A percentile compares a stretch with the other conserved stretches of the same genome.
Evolutionary conservation across 1,140 invertebrate species (phyloP).

Genomic region (Leptopilina boulardi): DNA sequence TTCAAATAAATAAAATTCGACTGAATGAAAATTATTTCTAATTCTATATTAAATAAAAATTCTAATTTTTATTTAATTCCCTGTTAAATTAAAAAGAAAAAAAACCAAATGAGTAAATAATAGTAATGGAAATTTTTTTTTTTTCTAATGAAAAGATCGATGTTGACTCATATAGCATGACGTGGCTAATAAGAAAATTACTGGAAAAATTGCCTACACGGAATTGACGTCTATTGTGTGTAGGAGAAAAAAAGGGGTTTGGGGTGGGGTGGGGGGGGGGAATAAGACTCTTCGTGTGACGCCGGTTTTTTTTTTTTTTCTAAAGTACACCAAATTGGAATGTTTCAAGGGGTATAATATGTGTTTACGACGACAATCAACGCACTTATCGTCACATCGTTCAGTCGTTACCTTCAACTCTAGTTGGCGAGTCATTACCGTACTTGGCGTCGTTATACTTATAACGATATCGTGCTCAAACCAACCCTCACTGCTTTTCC

Average conservation of each 20-base stretch:
- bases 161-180: background rate
- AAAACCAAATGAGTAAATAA: background rate
- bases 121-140: background rate
- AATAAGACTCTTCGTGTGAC: background rate
- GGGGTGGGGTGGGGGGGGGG: too few relatives aligned
- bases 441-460: constrained; percentile 30
- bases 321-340: constrained; percentile 23
- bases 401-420: constrained; percentile 29
- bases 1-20: too few relatives aligned
- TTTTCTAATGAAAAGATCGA: background rate
- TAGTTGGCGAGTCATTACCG: constrained; percentile 25
- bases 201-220: background rate
- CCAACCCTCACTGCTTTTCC: constrained; percentile 32
- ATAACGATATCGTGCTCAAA: constrained; percentile 37
- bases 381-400: constrained; percentile 27
- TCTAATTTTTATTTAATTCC: too few relatives aligned
- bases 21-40: too few relatives aligned
- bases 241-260: background rate
- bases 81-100: background rate
- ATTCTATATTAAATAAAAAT: too few relatives aligned
- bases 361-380: constrained; percentile 26
- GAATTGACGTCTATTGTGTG: background rate
- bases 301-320: background rate
- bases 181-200: constrained; percentile 1
- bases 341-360: constrained; percentile 16